A percentile compares a stretch with the other conserved stretches of the same genome.
Conservation (phyloP, 2,888 invertebrate genomes). For the Drosophila emarginata region DNA sequence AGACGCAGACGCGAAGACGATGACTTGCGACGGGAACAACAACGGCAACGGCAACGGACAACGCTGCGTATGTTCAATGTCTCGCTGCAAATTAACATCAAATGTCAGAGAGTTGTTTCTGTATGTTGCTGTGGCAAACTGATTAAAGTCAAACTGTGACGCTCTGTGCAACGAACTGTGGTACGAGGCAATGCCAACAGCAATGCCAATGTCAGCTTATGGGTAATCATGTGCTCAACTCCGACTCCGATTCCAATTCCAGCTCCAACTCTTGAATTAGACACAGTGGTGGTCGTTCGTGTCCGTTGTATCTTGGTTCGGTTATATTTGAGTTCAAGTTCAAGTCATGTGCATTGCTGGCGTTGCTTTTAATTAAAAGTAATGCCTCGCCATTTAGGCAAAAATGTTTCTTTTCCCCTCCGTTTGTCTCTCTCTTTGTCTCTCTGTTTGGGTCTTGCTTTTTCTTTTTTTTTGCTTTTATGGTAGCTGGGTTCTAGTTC, state of each 20-base stretch:
- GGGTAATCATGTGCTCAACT: slow-evolving; percentile 69
- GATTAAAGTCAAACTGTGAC: slow-evolving; percentile 69
- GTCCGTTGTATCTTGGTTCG: slow-evolving; percentile 18
- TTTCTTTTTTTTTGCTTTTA: slow-evolving; percentile 21
- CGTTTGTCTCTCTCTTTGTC: slow-evolving; percentile 6
- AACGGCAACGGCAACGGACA: slow-evolving; percentile 20
- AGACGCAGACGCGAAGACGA: too few species aligned
- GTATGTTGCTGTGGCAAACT: slow-evolving; percentile 55
- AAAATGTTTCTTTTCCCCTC: slow-evolving; percentile 45
- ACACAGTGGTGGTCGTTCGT: slow-evolving; percentile 57
- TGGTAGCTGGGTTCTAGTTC: slow-evolving; percentile 11
- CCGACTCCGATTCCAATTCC: slow-evolving; percentile 1
- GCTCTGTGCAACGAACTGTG: slow-evolving; percentile 67
- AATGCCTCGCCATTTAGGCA: slow-evolving; percentile 70
- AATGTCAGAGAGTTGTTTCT: slow-evolving; percentile 32
- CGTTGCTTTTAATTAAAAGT: slow-evolving; percentile 75
- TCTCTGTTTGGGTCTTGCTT: neutral
- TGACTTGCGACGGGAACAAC: too few species aligned
- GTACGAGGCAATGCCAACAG: slow-evolving; percentile 49
- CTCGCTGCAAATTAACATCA: slow-evolving; percentile 71
- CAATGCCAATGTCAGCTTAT: slow-evolving; percentile 62
- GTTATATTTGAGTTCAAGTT: slow-evolving; percentile 59
- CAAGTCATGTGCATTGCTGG: slow-evolving; percentile 66
- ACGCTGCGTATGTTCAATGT: slow-evolving; percentile 72
- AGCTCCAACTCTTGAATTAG: slow-evolving; percentile 41